A percentile compares a stretch with the other conserved stretches of the same genome.
phyloP scores from a whole-genome alignment of 1,140 invertebrate genomes.

The Scaptomyza hsui region DNA sequence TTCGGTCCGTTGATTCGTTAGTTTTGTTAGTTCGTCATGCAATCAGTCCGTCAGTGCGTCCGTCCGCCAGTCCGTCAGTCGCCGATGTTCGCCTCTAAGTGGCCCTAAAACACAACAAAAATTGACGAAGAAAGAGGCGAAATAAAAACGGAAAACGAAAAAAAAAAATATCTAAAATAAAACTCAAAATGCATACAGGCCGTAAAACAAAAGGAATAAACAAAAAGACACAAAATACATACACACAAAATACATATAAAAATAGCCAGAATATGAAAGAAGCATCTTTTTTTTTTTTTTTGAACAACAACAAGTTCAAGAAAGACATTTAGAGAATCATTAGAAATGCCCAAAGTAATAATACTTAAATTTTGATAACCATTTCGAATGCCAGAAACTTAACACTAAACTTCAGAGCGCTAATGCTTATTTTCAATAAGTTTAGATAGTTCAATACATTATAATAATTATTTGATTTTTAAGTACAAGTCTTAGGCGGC shows the following conservation, averaged over 20 bases:
- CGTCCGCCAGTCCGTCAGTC: constrained; percentile 41
- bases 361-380: neutral
- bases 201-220: constrained; percentile 47
- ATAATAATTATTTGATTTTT: neutral
- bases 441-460: too few relatives aligned
- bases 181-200: constrained; percentile 53
- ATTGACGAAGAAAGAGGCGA: constrained; percentile 2
- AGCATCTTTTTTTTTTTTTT: too few relatives aligned
- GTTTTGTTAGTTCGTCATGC: constrained; percentile 76
- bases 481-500: too few relatives aligned
- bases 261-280: constrained; percentile 20
- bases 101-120: constrained; percentile 63
- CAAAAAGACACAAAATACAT: constrained; percentile 19
- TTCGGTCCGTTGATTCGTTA: constrained; percentile 69
- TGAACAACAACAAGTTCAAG: constrained; percentile 15
- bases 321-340: neutral
- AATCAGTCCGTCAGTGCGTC: constrained; percentile 64
- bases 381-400: neutral
- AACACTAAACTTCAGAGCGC: too few relatives aligned
- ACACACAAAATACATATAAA: constrained; percentile 10
- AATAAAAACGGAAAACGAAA: constrained; percentile 25
- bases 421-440: too few relatives aligned
- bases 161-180: constrained; percentile 35
- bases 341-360: neutral
- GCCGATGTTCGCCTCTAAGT: constrained; percentile 61